Percentiles rank a stretch among this genome's conserved stretches.
Conservation (phyloP, 2,797 vertebrate genomes). For the Gallirallus australis region DNA sequence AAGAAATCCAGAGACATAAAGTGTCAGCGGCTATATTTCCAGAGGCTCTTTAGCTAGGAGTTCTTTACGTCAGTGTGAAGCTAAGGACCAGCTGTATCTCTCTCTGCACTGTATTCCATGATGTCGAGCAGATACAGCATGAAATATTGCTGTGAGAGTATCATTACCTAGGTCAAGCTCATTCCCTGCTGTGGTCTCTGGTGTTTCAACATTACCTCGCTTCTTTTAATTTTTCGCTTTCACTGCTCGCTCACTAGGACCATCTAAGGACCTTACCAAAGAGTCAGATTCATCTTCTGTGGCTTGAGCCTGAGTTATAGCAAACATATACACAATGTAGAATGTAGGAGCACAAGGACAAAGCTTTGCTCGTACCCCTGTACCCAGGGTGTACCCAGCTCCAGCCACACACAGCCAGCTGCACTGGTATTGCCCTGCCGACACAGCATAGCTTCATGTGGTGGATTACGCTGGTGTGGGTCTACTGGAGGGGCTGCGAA, state of each 20-base stretch:
- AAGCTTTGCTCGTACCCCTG: accelerated
- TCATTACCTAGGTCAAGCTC: background rate
- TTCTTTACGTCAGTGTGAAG: background rate
- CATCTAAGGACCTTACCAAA: background rate
- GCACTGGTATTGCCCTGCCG: background rate
- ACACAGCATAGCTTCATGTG: background rate
- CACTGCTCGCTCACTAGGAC: background rate
- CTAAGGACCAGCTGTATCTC: background rate
- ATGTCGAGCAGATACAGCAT: background rate
- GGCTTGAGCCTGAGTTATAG: background rate
- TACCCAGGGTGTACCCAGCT: background rate
- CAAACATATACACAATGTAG: background rate
- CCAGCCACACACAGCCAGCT: background rate
- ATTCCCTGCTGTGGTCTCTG: background rate
- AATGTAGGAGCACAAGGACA: background rate
- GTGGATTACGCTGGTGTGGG: too few species aligned
- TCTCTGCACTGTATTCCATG: background rate
- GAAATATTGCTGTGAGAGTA: background rate
- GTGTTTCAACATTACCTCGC: background rate
- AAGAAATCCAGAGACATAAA: background rate
- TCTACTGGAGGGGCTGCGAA: background rate
- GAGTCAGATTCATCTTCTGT: background rate
- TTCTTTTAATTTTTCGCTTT: background rate
- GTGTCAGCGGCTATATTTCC: background rate
- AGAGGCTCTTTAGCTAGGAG: background rate